Conservation (phyloP, 2,797 vertebrate genomes). For the Phoebastria nigripes region DNA sequence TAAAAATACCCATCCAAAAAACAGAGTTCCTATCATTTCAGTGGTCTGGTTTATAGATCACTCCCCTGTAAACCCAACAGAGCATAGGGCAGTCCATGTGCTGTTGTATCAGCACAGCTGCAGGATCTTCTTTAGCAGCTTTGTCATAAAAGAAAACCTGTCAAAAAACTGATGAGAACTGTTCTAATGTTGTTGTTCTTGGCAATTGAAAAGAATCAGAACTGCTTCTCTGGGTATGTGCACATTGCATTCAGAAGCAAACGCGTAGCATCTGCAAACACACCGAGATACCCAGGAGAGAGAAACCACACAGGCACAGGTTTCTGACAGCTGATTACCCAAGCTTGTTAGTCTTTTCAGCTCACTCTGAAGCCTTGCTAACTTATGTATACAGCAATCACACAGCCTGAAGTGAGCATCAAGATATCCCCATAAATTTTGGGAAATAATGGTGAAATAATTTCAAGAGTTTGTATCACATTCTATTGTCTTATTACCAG, state of each 20-base stretch:
- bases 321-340: neutral
- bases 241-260: neutral
- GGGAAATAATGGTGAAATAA: neutral
- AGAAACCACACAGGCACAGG: neutral
- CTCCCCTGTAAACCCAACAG: neutral
- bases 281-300: neutral
- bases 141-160: neutral
- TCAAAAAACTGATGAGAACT: neutral
- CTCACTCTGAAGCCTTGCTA: neutral
- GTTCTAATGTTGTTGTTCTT: neutral
- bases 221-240: neutral
- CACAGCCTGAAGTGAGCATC: neutral
- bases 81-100: neutral
- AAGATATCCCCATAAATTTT: neutral
- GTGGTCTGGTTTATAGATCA: neutral
- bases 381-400: neutral
- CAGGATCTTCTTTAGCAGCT: neutral
- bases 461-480: neutral
- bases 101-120: neutral
- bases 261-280: neutral
- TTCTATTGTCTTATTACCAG: neutral
- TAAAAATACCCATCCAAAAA: neutral
- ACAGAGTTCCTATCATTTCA: neutral
- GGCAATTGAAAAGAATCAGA: neutral
- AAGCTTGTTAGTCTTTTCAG: neutral